Evolutionary conservation across 1,140 invertebrate species (phyloP), one percentile per base, ranked within the genome.

Genomic region (Chlorops oryzae): DNA sequence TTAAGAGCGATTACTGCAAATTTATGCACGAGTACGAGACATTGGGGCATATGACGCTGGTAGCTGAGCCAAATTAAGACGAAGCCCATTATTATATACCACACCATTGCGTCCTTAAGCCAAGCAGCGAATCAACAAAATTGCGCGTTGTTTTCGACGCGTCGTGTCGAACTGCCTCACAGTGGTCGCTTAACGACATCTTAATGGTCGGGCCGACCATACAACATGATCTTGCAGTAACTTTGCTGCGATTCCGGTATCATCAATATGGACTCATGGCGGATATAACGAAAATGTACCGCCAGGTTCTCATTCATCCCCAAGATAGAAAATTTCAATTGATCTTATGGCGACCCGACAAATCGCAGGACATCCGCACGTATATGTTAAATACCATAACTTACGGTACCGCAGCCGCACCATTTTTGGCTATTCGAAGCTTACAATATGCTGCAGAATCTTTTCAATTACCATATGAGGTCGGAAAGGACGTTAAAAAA

Each of bases 231-330:
- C 42, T 77, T 15, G 75, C 23, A 20, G 27, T 40, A 76, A n/a
- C 74, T 22, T 23, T 77, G 22, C 17, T 72, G 0, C 54, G 66
- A 17, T 78, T 77, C 55, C 52, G 73, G 23, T 52, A 48, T 13
- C 59, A 69, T 43, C 47, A 48, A 22, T 58, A 65, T 37, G 63
- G 61, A 1, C 25, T 76, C 2, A 58, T 58, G 2, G 61, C 56
- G 5, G 74, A 76, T 41, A 61, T 74, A 32, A 51, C 51, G 40
- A 72, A 73, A 53, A 75, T 75, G 73, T 78, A 73, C 45, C 49
- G 74, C 5, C 72, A 75, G 55, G 59, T 75, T 17, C 25, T 52
- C 44, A 54, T 76, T 12, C 40, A 69, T 52, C 22, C 51, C 21
- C 45, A 58, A 5, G 58, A 74, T 50, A 46, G 56, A 7, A 56